Evolutionary conservation across 2,888 invertebrate species (phyloP), one percentile per base, ranked within the genome.

Genomic region (Belgica antarctica): DNA sequence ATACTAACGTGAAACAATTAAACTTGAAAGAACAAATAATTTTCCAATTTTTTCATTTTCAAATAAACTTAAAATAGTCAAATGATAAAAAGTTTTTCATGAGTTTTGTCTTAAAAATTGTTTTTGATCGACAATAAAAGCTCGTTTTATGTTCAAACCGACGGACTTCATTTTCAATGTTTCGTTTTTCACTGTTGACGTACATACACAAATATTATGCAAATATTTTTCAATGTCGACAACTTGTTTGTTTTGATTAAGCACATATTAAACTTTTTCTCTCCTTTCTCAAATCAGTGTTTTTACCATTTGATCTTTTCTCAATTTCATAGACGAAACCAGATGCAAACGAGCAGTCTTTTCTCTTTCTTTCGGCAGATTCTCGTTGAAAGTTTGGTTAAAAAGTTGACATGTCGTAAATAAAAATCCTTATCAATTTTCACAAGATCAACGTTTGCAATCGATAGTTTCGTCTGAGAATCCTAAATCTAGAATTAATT

Each of bases 211-310:
- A 68, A 68, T 68, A 68, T 68, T 68, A 68, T 68, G 68, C 68
- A 68, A 68, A 68, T 68, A 46, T 57, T 68, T 63, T 68, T 68
- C 68, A 68, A 68, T 68, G 68, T 68, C 68, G 68, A 68, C 68
- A 68, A 68, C 68, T 68, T 68, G 68, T 68, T 68, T 68, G 68
- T 68, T 68, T 68, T 68, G 68, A 68, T 68, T 68, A 68, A 68
- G 68, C 68, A 68, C 68, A 68, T 68, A 57, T 59, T 68, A 68
- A 68, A 47, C 24, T 25, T 57, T 68, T 57, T 41, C n/a, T n/a
- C n/a, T n/a, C n/a, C n/a, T n/a, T n/a, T n/a, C n/a, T 41, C 59
- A 47, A 27, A 25, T 68, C 15, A 47, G 57, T 57, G 52, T 68
- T 68, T 68, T 47, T 47, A 68, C 46, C 68, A 68, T 68, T 68